phyloP scores from a whole-genome alignment of 2,113 vertebrate species.

The Halcyon senegalensis region DNA sequence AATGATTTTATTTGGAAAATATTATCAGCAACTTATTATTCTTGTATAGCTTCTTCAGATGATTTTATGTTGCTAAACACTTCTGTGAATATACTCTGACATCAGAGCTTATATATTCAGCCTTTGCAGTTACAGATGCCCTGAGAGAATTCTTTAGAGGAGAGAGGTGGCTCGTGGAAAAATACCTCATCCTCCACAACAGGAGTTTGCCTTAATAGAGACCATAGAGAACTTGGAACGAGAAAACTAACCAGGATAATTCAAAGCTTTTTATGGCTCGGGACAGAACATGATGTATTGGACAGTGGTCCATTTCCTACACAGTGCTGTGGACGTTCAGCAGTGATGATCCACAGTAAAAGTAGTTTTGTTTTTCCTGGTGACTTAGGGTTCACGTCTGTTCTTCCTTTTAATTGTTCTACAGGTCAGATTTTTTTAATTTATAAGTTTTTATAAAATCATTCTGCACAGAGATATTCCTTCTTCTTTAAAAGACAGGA shows the following conservation, averaged over 20 bases:
- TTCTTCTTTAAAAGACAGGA: not conserved
- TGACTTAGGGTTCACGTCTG: not conserved
- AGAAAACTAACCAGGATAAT: not conserved
- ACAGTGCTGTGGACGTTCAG: not conserved
- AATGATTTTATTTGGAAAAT: constrained; percentile 30
- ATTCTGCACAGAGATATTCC: not conserved
- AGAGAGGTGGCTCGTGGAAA: not conserved
- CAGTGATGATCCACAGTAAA: not conserved
- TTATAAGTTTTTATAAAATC: not conserved
- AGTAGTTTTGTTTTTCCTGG: not conserved
- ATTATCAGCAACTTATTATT: not conserved
- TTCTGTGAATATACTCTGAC: not conserved
- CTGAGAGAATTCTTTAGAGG: not conserved
- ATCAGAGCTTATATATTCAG: constrained; percentile 13
- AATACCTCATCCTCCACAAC: not conserved
- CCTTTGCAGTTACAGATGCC: not conserved
- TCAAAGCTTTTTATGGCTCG: not conserved
- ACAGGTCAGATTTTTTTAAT: not conserved
- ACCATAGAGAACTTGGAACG: not conserved
- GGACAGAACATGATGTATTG: not conserved
- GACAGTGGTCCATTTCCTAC: not conserved
- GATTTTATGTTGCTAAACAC: not conserved
- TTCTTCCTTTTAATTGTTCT: not conserved
- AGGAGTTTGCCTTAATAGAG: not conserved
- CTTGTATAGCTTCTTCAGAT: not conserved